Percentiles rank a stretch among this genome's conserved stretches.
Conservation (phyloP, 2,888 invertebrate species). For the Nasonovia ribisnigri region DNA sequence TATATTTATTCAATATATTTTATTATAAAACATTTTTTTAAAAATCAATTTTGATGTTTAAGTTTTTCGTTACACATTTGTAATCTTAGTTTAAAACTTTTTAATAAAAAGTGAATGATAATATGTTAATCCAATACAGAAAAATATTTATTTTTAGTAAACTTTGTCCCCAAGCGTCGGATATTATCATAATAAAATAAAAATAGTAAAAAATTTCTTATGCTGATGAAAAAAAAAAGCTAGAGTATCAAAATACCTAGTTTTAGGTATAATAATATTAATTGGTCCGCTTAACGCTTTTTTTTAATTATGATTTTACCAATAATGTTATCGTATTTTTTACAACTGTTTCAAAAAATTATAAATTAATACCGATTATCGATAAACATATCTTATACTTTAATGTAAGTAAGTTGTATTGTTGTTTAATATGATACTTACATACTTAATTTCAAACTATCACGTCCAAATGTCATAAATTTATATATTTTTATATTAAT, state of each 20-base stretch:
- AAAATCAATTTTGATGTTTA: neutral
- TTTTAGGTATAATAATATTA: neutral
- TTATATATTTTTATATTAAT: no score
- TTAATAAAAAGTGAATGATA: neutral
- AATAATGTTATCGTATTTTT: neutral
- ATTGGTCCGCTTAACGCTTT: neutral
- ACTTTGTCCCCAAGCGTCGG: neutral
- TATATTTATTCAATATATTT: neutral
- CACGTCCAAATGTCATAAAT: neutral
- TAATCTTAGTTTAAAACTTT: neutral
- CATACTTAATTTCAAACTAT: neutral
- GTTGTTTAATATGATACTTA: neutral
- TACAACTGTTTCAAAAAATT: neutral
- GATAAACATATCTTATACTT: neutral
- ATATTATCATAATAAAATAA: neutral
- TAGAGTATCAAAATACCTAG: neutral
- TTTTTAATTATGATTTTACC: neutral
- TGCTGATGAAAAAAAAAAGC: neutral
- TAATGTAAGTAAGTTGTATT: neutral
- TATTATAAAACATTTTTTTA: neutral
- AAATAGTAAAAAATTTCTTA: neutral
- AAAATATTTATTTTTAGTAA: neutral
- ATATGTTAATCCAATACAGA: neutral
- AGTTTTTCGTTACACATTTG: neutral
- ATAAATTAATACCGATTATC: neutral